Base-by-base conservation (phyloP, 2,888 invertebrate species). In the Meghimatium bilineatum region DNA sequence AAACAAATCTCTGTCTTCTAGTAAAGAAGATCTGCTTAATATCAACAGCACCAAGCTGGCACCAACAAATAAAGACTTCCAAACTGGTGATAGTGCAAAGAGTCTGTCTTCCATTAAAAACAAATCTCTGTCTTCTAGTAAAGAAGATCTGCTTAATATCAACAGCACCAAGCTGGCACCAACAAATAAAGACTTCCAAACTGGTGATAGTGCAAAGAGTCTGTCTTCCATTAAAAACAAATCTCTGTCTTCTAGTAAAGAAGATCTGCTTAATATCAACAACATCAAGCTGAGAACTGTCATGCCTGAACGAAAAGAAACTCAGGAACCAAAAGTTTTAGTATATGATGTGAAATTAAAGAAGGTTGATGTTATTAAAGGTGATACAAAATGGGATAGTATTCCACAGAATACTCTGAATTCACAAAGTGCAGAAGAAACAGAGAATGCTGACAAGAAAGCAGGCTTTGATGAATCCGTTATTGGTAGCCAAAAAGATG, bases 341-440 rank as follows among this genome's bases (percentile, higher is more conserved):
- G 63, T 44, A 10, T 83, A 72, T 83, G 83, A 83, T 72, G 78
- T 83, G 0, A 74, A 74, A 44, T 32, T 83, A 32, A 83, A 79
- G 23, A 83, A 83, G 67, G 83, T 83, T 52, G 83, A 82, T 49
- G 67, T n/a, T 38, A 82, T 67, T 56, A 60, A 72, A 72, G 80
- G 72, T 72, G 80, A 80, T 72, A 32, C 52, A 12, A 71, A 72
- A 34, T 78, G 78, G 78, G 38, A 63, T 6, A 78, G 8, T 44
- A n/a, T 17, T 29, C 17, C 38, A 44, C 44, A 66, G 63, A 78
- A 67, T 29, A 29, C 60, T 5, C 23, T 26, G 10, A 44, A 14
- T 20, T 63, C 78, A 49, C 8, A 32, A 17, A 20, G 29, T 14
- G 32, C 8, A 20, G 23, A 29, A 20, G 78, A 29, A 29, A 66